Conservation (phyloP, 2,797 vertebrate species). For the Holocentrus rufus region DNA sequence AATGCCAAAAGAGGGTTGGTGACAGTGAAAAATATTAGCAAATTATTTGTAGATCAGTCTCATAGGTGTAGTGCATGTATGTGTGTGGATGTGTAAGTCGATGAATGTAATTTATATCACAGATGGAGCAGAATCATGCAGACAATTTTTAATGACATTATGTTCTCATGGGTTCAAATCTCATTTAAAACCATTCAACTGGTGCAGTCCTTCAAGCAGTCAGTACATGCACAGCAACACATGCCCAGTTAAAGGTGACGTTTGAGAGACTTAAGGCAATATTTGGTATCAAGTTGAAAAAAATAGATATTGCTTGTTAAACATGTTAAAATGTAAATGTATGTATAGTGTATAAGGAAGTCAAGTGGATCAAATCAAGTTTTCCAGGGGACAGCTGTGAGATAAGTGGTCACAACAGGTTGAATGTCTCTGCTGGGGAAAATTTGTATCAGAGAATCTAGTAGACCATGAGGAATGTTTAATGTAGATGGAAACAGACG, state of each 20-base stretch:
- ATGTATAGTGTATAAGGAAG: too few relatives aligned
- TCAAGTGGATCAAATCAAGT: too few relatives aligned
- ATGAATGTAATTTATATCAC: too few relatives aligned
- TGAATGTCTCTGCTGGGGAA: slow-evolving; percentile 15
- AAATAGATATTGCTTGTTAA: neutral
- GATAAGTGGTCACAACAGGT: slow-evolving; percentile 27
- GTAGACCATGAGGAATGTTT: neutral
- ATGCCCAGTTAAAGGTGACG: slow-evolving; percentile 1
- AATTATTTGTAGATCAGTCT: too few relatives aligned
- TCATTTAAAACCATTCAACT: neutral
- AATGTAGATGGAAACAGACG: slow-evolving; percentile 25
- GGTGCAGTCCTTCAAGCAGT: slow-evolving; percentile 5
- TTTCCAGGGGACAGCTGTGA: slow-evolving; percentile 15
- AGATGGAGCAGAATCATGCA: too few relatives aligned
- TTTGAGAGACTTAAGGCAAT: neutral
- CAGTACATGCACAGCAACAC: neutral
- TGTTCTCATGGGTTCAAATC: too few relatives aligned
- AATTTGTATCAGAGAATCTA: neutral
- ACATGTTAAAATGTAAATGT: too few relatives aligned
- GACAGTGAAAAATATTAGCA: too few relatives aligned
- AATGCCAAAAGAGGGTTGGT: too few relatives aligned
- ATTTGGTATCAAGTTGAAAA: neutral
- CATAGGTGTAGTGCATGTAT: too few relatives aligned
- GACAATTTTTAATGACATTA: too few relatives aligned
- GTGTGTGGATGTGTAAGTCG: too few relatives aligned